Percentiles rank a stretch among this genome's conserved stretches.
Evolutionary conservation across 2,888 invertebrate species (phyloP).

Genomic region (Acronicta aceris): DNA sequence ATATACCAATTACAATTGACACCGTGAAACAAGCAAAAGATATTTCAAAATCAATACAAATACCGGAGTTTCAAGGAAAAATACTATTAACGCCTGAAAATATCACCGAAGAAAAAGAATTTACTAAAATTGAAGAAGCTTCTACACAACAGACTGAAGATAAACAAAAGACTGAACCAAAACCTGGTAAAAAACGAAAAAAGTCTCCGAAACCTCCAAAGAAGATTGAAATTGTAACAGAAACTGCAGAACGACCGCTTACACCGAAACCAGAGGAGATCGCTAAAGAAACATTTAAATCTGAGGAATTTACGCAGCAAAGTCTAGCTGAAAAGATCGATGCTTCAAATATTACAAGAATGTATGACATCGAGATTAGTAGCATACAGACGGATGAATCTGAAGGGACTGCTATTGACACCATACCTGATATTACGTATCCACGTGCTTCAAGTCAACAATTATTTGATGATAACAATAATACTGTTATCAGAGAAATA

Average conservation of each 20-base stretch:
- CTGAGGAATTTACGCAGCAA: conserved; percentile 18
- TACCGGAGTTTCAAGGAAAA: conserved; percentile 29
- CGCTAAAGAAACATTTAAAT: conserved; percentile 21
- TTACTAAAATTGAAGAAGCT: conserved; percentile 25
- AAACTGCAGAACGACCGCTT: conserved; percentile 10
- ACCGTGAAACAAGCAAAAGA: conserved; percentile 16
- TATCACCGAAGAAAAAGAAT: conserved; percentile 25
- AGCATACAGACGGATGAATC: conserved; percentile 65
- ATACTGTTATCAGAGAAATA: conserved; percentile 77
- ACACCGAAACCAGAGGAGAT: conserved; percentile 19
- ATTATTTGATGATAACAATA: conserved; percentile 73
- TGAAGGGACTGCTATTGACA: conserved; percentile 64
- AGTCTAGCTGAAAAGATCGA: conserved; percentile 35
- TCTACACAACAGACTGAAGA: conserved; percentile 36
- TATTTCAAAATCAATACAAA: neutral
- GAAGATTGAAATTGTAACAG: conserved; percentile 22
- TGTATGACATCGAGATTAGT: conserved; percentile 61
- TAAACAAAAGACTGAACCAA: conserved; percentile 52
- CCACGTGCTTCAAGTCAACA: conserved; percentile 78
- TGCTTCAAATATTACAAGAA: conserved; percentile 38
- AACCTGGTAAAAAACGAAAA: conserved; percentile 64
- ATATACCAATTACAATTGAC: conserved; percentile 17
- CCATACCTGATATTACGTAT: conserved; percentile 75
- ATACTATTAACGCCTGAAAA: conserved; percentile 45
- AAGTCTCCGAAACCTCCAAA: conserved; percentile 60